Evolutionary conservation across 2,113 vertebrate genomes (phyloP).

Genomic region (Oenanthe oenanthe): DNA sequence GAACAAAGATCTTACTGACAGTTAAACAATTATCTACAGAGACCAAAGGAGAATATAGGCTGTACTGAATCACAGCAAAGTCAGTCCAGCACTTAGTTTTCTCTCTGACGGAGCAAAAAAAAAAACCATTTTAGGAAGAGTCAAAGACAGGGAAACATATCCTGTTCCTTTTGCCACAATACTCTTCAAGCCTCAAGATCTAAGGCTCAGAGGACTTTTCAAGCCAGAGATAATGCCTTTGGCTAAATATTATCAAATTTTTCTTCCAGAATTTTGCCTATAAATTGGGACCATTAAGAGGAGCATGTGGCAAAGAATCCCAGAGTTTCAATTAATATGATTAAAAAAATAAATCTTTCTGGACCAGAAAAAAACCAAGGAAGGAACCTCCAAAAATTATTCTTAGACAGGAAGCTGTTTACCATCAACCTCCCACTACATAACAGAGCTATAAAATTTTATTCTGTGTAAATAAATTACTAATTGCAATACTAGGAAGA

Average conservation of each 20-base stretch:
- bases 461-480: neutral
- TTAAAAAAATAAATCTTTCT: neutral
- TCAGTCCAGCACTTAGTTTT: neutral
- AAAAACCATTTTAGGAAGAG: neutral
- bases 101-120: neutral
- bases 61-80: neutral
- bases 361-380: neutral
- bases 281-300: neutral
- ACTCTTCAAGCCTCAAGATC: neutral
- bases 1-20: neutral
- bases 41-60: neutral
- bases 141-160: neutral
- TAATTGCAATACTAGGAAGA: neutral
- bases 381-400: neutral
- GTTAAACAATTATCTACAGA: neutral
- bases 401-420: neutral
- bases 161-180: accelerated
- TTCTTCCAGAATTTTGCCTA: neutral
- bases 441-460: neutral
- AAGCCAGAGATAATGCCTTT: neutral
- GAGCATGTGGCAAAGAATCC: neutral
- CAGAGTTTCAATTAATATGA: neutral
- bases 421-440: neutral
- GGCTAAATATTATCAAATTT: neutral
- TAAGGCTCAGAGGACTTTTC: neutral